Evolutionary conservation across 1,140 invertebrate genomes (phyloP).

Genomic region (Hermetia illucens): DNA sequence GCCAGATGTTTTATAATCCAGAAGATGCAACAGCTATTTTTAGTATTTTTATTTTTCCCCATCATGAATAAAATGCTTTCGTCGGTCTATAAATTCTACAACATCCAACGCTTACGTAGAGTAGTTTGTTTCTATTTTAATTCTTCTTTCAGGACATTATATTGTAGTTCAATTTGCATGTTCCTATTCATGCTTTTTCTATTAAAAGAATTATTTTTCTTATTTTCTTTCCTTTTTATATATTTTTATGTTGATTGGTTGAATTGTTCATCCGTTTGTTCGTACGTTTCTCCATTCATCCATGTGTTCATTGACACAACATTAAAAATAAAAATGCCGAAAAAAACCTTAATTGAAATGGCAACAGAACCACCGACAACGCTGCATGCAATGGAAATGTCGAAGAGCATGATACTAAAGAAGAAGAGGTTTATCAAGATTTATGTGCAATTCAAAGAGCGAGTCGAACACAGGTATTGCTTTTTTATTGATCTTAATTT

Average conservation of each 20-base stretch:
- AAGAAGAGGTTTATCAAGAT: slow-evolving; percentile 32
- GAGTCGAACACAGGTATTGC: slow-evolving; percentile 29
- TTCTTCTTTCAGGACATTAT: no score
- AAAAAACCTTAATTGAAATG: neutral
- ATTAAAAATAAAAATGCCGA: neutral
- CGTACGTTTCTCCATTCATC: neutral
- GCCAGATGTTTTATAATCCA: no score
- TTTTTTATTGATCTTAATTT: slow-evolving; percentile 6
- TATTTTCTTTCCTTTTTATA: neutral
- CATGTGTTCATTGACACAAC: neutral
- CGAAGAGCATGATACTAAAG: slow-evolving; percentile 30
- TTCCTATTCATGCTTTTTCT: slow-evolving; percentile 1
- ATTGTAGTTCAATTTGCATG: no score
- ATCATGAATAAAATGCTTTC: no score
- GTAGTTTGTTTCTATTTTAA: no score
- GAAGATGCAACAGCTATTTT: no score
- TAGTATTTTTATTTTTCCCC: no score
- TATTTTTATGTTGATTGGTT: neutral
- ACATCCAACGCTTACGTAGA: neutral
- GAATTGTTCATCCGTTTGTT: neutral
- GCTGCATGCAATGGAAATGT: slow-evolving; percentile 29
- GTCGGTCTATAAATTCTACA: neutral
- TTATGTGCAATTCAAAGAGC: slow-evolving; percentile 30
- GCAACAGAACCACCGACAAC: slow-evolving; percentile 29
- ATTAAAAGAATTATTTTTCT: neutral